phyloP scores from a whole-genome alignment of 2,113 vertebrate genomes.

The Tychaedon coryphoeus region DNA sequence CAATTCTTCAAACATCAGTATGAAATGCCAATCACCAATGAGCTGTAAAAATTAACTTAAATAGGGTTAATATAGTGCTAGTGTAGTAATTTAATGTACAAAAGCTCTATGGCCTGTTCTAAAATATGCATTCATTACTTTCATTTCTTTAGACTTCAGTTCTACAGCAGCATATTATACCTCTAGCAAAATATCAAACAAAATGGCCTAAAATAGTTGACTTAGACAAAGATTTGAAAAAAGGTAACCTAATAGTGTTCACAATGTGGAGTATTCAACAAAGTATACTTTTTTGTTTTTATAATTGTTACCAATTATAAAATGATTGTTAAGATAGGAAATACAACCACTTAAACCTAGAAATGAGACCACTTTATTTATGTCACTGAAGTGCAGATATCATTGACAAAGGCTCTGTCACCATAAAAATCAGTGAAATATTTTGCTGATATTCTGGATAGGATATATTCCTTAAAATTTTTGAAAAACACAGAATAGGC shows the following conservation, averaged over 20 bases:
- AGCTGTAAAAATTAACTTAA: conserved; percentile 55
- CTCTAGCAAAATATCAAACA: neutral
- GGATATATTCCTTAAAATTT: neutral
- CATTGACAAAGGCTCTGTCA: neutral
- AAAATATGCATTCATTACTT: conserved; percentile 27
- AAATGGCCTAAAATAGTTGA: neutral
- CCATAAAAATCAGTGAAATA: neutral
- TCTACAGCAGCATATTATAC: neutral
- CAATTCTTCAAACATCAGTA: conserved; percentile 27
- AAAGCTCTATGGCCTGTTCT: conserved; percentile 3
- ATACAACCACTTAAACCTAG: neutral
- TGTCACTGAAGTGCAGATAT: neutral
- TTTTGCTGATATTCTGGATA: neutral
- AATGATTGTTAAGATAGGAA: neutral
- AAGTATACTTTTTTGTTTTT: neutral
- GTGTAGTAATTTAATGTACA: neutral
- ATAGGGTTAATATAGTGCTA: conserved; percentile 29
- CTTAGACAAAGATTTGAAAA: neutral
- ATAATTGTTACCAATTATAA: neutral
- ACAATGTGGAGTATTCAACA: neutral
- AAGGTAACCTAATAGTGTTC: neutral
- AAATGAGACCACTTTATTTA: neutral
- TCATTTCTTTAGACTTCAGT: conserved; percentile 4
- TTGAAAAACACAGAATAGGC: neutral
- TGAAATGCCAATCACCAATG: conserved; percentile 53